Conservation (phyloP, 2,113 vertebrate genomes). For the Pelecanoides urinatrix region DNA sequence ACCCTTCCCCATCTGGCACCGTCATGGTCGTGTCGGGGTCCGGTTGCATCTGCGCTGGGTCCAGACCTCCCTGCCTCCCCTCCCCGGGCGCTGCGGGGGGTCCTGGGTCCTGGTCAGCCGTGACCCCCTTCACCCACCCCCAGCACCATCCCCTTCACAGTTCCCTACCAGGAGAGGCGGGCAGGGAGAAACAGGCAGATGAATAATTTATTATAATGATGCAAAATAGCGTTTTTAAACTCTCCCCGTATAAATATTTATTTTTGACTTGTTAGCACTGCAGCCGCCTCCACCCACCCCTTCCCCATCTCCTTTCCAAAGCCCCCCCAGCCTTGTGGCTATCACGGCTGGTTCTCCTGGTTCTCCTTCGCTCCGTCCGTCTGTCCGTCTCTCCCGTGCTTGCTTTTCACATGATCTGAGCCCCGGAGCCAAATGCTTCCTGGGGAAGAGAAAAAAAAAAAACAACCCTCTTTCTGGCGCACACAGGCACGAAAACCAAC, state of each 20-base stretch:
- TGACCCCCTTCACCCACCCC: neutral
- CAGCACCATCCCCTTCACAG: neutral
- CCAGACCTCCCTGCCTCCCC: neutral
- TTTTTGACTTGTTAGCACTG: constrained; percentile 53
- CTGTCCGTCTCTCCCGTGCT: neutral
- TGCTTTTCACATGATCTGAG: neutral
- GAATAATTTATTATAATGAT: constrained; percentile 73
- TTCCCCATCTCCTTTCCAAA: neutral
- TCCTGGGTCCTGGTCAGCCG: neutral
- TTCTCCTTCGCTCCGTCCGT: neutral
- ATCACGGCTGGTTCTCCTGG: neutral
- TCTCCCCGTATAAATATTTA: constrained; percentile 70
- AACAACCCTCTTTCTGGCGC: neutral
- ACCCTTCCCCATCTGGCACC: neutral
- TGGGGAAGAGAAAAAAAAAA: neutral
- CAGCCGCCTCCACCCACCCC: neutral
- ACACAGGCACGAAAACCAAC: constrained; percentile 25
- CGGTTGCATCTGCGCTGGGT: neutral
- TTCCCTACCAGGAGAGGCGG: neutral
- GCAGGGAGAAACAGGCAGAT: constrained; percentile 37
- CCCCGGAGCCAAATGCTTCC: constrained; percentile 35
- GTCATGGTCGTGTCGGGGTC: accelerated
- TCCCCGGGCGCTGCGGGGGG: neutral
- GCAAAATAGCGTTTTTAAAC: constrained; percentile 63
- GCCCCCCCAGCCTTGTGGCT: neutral